These are phyloP conservation scores for Tetramorium parvispinum DNA, from an alignment of 1,140 invertebrate species.

Conservation along the genomic window DNA sequence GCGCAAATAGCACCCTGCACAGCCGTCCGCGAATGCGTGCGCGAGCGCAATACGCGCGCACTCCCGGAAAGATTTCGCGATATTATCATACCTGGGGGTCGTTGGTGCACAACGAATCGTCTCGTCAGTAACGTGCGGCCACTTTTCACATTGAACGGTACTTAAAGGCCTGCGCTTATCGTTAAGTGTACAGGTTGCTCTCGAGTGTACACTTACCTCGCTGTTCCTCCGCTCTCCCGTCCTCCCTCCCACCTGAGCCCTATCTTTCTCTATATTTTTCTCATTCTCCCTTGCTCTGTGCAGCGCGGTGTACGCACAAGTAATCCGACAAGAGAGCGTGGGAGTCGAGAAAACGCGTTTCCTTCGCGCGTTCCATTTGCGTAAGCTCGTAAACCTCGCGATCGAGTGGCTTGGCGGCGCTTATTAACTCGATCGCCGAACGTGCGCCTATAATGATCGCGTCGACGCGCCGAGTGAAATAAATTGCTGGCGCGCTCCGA, in stretches of 20 bases:
- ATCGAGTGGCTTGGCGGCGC: slow-evolving; percentile 31
- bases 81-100: slow-evolving; percentile 58
- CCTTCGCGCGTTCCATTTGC: slow-evolving; percentile 60
- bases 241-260: background rate
- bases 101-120: slow-evolving; percentile 62
- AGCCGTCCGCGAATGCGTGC: slow-evolving; percentile 14
- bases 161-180: slow-evolving; percentile 58
- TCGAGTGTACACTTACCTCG: slow-evolving; percentile 50
- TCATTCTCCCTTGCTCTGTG: slow-evolving; percentile 1
- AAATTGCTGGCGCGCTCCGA: slow-evolving; percentile 25
- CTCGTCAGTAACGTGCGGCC: slow-evolving; percentile 54
- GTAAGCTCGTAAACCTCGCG: slow-evolving; percentile 59
- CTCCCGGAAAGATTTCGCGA: slow-evolving; percentile 50
- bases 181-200: slow-evolving; percentile 61
- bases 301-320: background rate
- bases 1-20: slow-evolving; percentile 30
- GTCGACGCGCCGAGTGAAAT: slow-evolving; percentile 35
- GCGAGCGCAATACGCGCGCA: slow-evolving; percentile 18
- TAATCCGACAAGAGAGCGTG: slow-evolving; percentile 63
- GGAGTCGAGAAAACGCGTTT: slow-evolving; percentile 65
- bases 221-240: background rate
- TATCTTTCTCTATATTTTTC: slow-evolving; percentile 9
- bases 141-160: slow-evolving; percentile 63
- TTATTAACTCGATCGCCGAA: slow-evolving; percentile 54
- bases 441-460: slow-evolving; percentile 39